A percentile compares a stretch with the other conserved stretches of the same genome.
phyloP scores from a whole-genome alignment of 2,888 invertebrate species.

The Orthosia cruda region DNA sequence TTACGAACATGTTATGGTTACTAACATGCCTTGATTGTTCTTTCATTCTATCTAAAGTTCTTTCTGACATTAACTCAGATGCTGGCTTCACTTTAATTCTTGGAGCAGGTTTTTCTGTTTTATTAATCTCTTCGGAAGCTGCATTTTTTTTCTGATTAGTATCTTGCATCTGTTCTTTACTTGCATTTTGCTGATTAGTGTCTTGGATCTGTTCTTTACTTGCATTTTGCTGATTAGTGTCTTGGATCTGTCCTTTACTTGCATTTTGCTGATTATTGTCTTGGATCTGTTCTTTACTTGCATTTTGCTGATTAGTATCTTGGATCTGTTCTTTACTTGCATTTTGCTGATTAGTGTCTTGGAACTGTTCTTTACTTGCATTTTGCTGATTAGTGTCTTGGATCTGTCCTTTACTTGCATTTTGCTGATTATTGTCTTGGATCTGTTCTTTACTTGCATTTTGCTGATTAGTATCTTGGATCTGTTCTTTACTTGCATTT shows the following conservation, averaged over 20 bases:
- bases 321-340: slow-evolving; percentile 39
- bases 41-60: slow-evolving; percentile 68
- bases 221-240: slow-evolving; percentile 16
- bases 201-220: slow-evolving; percentile 40
- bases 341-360: slow-evolving; percentile 13
- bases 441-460: slow-evolving; percentile 38
- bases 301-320: slow-evolving; percentile 12
- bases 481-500: slow-evolving; percentile 38
- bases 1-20: slow-evolving; percentile 26
- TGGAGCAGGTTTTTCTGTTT: slow-evolving; percentile 64
- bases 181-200: slow-evolving; percentile 8
- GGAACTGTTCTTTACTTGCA: slow-evolving; percentile 38
- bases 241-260: slow-evolving; percentile 37
- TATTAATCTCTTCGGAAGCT: slow-evolving; percentile 3
- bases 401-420: slow-evolving; percentile 38
- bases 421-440: slow-evolving; percentile 16
- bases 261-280: slow-evolving; percentile 18
- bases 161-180: slow-evolving; percentile 39
- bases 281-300: slow-evolving; percentile 41
- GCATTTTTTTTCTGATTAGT: slow-evolving; percentile 4
- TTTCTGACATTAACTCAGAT: slow-evolving; percentile 83
- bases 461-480: slow-evolving; percentile 17
- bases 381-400: slow-evolving; percentile 15
- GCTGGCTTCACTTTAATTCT: slow-evolving; percentile 87
- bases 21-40: slow-evolving; percentile 36